These are phyloP conservation scores for Prosapia bicincta DNA, from an alignment of 2,888 invertebrate species.

Conservation along the genomic window DNA sequence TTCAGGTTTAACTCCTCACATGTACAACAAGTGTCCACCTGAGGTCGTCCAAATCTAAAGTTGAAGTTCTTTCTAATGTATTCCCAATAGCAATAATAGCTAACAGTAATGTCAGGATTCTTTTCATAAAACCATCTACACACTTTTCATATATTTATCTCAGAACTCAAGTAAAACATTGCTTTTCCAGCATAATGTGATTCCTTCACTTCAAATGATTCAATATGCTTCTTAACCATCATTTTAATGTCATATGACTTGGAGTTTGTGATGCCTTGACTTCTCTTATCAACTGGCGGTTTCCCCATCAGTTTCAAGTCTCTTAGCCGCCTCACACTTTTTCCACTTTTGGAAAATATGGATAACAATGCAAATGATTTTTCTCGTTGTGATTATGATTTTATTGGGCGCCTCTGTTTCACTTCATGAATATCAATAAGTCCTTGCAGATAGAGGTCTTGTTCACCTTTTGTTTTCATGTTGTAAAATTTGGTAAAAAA, in stretches of 20 bases:
- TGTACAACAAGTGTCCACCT: constrained; percentile 27
- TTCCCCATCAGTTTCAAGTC: not conserved
- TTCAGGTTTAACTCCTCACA: too few species aligned
- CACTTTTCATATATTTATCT: too few species aligned
- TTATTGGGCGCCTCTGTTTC: not conserved
- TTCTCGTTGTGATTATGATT: too few species aligned
- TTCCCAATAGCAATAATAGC: constrained; percentile 32
- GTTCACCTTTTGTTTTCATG: not conserved
- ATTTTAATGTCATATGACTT: too few species aligned
- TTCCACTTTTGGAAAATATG: not conserved
- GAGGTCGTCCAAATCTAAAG: too few species aligned
- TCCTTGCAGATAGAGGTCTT: constrained; percentile 1
- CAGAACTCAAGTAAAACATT: too few species aligned
- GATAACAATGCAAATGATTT: not conserved
- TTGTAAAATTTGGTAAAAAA: not conserved
- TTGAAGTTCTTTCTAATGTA: constrained; percentile 31
- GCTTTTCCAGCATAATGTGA: too few species aligned
- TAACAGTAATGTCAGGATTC: constrained; percentile 14
- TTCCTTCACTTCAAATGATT: too few species aligned
- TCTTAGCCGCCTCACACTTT: not conserved
- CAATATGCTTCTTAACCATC: too few species aligned
- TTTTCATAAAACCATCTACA: too few species aligned
- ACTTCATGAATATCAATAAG: constrained; percentile 7
- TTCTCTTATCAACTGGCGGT: not conserved
- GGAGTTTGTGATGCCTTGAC: not conserved